Conservation (phyloP, 2,888 invertebrate genomes). For the Cheilosia vernalis region DNA sequence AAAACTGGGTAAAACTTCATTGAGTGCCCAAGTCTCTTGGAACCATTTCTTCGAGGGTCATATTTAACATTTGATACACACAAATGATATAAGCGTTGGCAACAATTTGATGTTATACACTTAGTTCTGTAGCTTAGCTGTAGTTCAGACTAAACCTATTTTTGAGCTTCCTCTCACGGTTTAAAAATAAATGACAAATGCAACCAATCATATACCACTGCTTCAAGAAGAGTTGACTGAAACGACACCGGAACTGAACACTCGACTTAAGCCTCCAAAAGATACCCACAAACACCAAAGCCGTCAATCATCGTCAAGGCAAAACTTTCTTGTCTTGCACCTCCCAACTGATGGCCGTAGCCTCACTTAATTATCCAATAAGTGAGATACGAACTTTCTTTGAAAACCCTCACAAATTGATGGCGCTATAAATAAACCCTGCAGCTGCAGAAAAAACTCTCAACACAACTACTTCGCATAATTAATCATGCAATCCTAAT, state of each 20-base stretch:
- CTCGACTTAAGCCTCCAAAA: not conserved
- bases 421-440: constrained; percentile 19
- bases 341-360: not conserved
- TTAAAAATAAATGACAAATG: no score
- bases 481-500: constrained; percentile 35
- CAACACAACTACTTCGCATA: constrained; percentile 18
- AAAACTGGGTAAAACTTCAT: no score
- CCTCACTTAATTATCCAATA: not conserved
- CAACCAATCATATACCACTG: no score
- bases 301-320: not conserved
- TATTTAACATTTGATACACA: no score
- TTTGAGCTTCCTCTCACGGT: no score
- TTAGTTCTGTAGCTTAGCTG: no score
- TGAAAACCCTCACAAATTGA: constrained; percentile 14
- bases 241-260: not conserved
- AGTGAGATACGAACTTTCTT: constrained; percentile 3
- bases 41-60: no score
- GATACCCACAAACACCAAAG: not conserved
- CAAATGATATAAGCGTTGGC: no score
- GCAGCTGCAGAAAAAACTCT: constrained; percentile 9
- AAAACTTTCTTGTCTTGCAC: not conserved
- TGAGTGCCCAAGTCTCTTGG: no score
- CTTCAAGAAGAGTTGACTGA: no score
- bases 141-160: no score
- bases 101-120: no score